Evolutionary conservation across 2,113 vertebrate species (phyloP).

Genomic region (Colius striatus): DNA sequence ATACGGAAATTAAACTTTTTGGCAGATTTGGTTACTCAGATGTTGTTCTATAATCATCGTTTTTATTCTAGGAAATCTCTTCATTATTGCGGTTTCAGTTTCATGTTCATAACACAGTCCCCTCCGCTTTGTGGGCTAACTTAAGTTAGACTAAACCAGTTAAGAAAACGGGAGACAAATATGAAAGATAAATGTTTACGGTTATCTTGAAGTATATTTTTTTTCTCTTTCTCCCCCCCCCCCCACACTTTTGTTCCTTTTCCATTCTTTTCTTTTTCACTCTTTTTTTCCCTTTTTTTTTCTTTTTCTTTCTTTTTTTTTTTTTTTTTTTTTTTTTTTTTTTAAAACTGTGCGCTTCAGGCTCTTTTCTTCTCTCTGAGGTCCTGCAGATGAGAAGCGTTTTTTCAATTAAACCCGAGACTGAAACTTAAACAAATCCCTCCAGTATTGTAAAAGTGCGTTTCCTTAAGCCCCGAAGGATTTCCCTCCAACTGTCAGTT

Average conservation of each 20-base stretch:
- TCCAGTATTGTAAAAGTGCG: conserved; percentile 49
- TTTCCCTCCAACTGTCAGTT: conserved; percentile 28
- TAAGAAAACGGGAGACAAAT: conserved; percentile 29
- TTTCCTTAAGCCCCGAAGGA: conserved; percentile 61
- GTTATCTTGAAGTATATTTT: not conserved
- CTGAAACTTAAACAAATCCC: conserved; percentile 57
- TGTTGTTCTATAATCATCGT: conserved; percentile 73
- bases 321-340: not conserved
- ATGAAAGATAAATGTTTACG: conserved; percentile 10
- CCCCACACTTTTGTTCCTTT: too few species aligned
- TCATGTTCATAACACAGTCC: conserved; percentile 59
- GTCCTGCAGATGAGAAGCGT: conserved; percentile 17
- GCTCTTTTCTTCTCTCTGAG: conserved; percentile 53
- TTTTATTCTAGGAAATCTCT: conserved; percentile 79
- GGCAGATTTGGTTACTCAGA: conserved; percentile 75
- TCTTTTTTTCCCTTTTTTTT: not conserved
- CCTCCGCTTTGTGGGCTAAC: conserved; percentile 50
- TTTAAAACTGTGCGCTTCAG: conserved; percentile 6
- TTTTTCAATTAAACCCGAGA: conserved; percentile 36
- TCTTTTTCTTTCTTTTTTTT: not conserved
- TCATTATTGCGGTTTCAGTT: conserved; percentile 77
- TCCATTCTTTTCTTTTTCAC: not conserved
- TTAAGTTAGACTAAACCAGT: conserved; percentile 62
- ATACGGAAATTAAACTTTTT: conserved; percentile 71
- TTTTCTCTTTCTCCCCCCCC: not conserved